These are phyloP conservation scores for Zaprionus tsacasi DNA, from an alignment of 1,140 invertebrate species.

Conservation along the genomic window DNA sequence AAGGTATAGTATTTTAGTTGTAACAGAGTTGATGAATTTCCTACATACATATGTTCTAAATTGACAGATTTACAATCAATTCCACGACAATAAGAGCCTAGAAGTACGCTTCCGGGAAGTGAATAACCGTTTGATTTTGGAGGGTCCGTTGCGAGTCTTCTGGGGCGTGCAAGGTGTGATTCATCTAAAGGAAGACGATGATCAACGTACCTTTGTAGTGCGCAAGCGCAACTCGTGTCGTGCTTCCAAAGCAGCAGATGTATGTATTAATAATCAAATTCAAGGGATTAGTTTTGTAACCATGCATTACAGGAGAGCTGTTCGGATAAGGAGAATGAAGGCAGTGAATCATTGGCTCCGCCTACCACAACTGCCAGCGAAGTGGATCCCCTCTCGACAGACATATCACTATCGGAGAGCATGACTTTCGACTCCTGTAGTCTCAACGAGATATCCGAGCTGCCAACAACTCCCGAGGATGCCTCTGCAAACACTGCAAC, in stretches of 20 bases:
- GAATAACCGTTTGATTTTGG: slow-evolving; percentile 91
- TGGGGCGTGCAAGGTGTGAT: slow-evolving; percentile 94
- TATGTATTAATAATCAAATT: slow-evolving; percentile 30
- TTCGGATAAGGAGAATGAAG: slow-evolving; percentile 81
- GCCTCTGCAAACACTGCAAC: slow-evolving; percentile 86
- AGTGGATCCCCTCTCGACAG: slow-evolving; percentile 76
- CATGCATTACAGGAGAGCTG: slow-evolving; percentile 61
- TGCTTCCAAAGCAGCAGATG: slow-evolving; percentile 68
- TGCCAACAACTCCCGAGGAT: slow-evolving; percentile 80
- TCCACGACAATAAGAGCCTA: slow-evolving; percentile 91
- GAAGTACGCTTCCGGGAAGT: slow-evolving; percentile 91
- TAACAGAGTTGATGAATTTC: not conserved
- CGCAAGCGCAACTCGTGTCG: slow-evolving; percentile 89
- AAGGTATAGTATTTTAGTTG: slow-evolving; percentile 84
- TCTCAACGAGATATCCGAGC: slow-evolving; percentile 73
- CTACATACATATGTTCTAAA: not conserved
- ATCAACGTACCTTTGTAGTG: slow-evolving; percentile 90
- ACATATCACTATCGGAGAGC: slow-evolving; percentile 82
- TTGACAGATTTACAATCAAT: slow-evolving; percentile 87
- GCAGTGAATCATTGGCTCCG: slow-evolving; percentile 72
- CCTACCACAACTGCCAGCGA: slow-evolving; percentile 69
- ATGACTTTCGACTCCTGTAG: slow-evolving; percentile 83
- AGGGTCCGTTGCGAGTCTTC: slow-evolving; percentile 92
- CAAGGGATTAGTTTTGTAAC: no score
- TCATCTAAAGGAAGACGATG: slow-evolving; percentile 94